Percentiles rank a stretch among this genome's conserved stretches.
These are phyloP conservation scores for Collichthys lucidus DNA, from an alignment of 2,113 vertebrate species.

Conservation along the genomic window DNA sequence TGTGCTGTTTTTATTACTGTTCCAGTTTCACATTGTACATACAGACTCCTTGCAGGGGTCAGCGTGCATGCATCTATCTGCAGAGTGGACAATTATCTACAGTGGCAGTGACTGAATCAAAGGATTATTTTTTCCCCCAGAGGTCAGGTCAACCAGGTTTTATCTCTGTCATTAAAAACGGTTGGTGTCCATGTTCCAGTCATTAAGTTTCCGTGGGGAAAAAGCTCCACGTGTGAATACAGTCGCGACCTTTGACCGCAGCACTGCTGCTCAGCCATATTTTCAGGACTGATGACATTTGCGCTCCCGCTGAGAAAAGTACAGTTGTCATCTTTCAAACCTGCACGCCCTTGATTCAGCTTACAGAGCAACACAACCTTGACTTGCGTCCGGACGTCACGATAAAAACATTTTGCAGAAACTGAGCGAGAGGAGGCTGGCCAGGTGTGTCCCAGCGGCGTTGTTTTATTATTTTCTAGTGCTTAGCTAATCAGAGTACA, in stretches of 20 bases:
- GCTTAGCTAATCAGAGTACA: too few relatives aligned
- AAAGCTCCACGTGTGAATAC: slow-evolving; percentile 10
- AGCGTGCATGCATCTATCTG: not conserved
- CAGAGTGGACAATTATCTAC: not conserved
- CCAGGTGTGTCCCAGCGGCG: too few relatives aligned
- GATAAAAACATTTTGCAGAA: slow-evolving; percentile 17
- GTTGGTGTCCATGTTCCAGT: slow-evolving; percentile 24
- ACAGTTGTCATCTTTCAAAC: slow-evolving; percentile 48
- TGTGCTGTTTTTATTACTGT: not conserved
- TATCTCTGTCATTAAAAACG: slow-evolving; percentile 29
- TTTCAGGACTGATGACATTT: slow-evolving; percentile 59
- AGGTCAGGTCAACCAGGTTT: slow-evolving; percentile 3
- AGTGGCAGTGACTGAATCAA: not conserved
- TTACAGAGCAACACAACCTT: slow-evolving; percentile 24
- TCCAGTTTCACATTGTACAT: not conserved
- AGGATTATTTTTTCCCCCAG: not conserved
- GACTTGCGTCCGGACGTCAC: slow-evolving; percentile 22
- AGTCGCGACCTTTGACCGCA: slow-evolving; percentile 40
- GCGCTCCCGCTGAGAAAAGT: slow-evolving; percentile 33
- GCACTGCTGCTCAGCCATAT: slow-evolving; percentile 35
- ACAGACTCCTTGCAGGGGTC: not conserved
- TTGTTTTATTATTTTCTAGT: too few relatives aligned
- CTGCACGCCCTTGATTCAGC: slow-evolving; percentile 34
- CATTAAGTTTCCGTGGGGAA: slow-evolving; percentile 13
- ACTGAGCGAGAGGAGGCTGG: slow-evolving; percentile 1